Evolutionary conservation across 2,797 vertebrate species (phyloP).

Genomic region (Emys orbicularis): DNA sequence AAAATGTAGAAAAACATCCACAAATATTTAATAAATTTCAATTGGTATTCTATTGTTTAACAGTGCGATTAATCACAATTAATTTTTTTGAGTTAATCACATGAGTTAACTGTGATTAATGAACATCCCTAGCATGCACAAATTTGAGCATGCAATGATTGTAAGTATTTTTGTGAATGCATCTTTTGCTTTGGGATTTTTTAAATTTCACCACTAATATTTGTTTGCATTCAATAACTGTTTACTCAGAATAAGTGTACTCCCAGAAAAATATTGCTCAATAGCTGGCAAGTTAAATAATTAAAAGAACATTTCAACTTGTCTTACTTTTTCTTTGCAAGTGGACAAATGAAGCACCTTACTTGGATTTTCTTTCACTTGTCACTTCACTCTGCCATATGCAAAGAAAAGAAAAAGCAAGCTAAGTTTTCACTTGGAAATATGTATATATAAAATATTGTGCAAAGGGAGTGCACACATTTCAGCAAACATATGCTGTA

Average conservation of each 20-base stretch:
- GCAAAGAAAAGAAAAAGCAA: conserved; percentile 68
- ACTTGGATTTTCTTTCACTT: conserved; percentile 65
- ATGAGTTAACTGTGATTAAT: too few species aligned
- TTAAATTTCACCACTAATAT: not conserved
- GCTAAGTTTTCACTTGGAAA: conserved; percentile 41
- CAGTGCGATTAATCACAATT: too few species aligned
- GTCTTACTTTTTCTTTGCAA: conserved; percentile 66
- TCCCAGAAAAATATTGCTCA: conserved; percentile 34
- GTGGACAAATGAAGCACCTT: conserved; percentile 52
- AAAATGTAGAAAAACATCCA: too few species aligned
- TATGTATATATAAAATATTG: not conserved
- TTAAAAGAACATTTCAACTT: conserved; percentile 43
- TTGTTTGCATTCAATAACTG: not conserved
- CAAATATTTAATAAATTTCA: too few species aligned
- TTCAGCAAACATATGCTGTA: conserved; percentile 17
- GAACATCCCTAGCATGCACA: not conserved
- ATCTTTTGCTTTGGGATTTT: not conserved
- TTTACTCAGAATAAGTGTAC: conserved; percentile 47
- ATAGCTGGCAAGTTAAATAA: not conserved
- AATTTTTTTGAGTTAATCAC: too few species aligned
- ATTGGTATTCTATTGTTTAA: too few species aligned
- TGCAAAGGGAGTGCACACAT: conserved; percentile 42
- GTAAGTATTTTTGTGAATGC: accelerated
- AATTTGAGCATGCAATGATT: not conserved
- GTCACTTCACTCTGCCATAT: conserved; percentile 53